Conservation (phyloP, 92 coral and sea anemone species). For the Siderastrea radians region DNA sequence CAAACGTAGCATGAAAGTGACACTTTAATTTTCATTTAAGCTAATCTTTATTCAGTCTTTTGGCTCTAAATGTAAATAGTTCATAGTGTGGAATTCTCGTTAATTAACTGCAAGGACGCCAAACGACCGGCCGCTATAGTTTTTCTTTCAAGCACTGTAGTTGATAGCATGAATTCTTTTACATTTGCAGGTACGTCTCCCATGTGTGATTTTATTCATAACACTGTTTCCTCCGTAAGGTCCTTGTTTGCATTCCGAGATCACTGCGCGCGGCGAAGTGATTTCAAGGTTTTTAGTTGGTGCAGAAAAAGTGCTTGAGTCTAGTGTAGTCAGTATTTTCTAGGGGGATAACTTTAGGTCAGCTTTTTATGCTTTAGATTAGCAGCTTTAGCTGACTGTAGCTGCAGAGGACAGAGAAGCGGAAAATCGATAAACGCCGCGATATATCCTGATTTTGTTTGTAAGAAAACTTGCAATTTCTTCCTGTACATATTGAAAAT, state of each 20-base stretch:
- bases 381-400: too few species aligned
- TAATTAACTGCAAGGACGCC: neutral
- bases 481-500: too few species aligned
- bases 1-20: conserved; percentile 18
- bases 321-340: neutral
- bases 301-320: neutral
- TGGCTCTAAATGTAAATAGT: conserved; percentile 26
- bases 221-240: neutral
- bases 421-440: too few species aligned
- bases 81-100: conserved; percentile 19
- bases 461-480: too few species aligned
- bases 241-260: conserved; percentile 27
- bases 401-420: too few species aligned
- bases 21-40: conserved; percentile 1
- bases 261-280: neutral
- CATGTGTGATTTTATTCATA: neutral
- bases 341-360: too few species aligned
- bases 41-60: conserved; percentile 19
- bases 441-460: too few species aligned
- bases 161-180: neutral
- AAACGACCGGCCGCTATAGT: neutral
- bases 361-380: too few species aligned
- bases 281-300: neutral
- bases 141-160: neutral
- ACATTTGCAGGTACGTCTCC: conserved; percentile 20